These are phyloP conservation scores for Drosophila merina DNA, from an alignment of 2,888 invertebrate species.

Conservation along the genomic window DNA sequence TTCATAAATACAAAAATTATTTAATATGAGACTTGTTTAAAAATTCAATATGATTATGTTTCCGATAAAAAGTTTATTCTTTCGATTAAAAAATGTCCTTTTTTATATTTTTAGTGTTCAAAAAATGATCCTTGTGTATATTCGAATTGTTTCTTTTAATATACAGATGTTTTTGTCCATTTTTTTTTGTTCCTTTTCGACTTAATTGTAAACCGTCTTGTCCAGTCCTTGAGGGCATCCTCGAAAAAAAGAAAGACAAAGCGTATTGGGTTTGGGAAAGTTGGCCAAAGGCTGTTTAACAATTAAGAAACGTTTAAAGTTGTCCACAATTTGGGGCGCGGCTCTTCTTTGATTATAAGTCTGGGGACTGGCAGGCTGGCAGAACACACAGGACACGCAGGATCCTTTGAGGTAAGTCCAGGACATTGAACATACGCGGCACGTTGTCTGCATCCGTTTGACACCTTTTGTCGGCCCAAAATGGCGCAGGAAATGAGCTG, in stretches of 20 bases:
- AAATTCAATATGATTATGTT: no score
- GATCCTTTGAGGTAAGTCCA: constrained; percentile 29
- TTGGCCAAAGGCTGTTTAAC: constrained; percentile 68
- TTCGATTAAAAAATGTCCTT: no score
- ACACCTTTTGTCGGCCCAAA: constrained; percentile 72
- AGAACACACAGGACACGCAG: constrained; percentile 1
- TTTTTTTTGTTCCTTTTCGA: constrained; percentile 21
- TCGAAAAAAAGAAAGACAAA: not conserved
- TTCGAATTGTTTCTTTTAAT: constrained; percentile 12
- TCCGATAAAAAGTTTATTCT: no score
- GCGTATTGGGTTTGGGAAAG: constrained; percentile 1
- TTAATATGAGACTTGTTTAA: not conserved
- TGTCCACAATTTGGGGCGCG: constrained; percentile 48
- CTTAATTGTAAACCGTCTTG: constrained; percentile 63
- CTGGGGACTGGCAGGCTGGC: not conserved
- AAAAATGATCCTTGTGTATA: constrained; percentile 10
- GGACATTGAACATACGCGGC: constrained; percentile 72
- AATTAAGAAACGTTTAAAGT: constrained; percentile 81
- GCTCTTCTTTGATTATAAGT: constrained; percentile 43
- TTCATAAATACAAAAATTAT: not conserved
- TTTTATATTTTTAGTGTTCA: no score
- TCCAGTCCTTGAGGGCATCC: constrained; percentile 23
- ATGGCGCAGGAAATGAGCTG: constrained; percentile 77
- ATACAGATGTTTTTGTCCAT: constrained; percentile 51
- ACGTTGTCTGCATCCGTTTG: constrained; percentile 76